Percentiles rank a stretch among this genome's conserved stretches.
Conservation (phyloP, 2,888 invertebrate species). For the Cheilosia pagana region DNA sequence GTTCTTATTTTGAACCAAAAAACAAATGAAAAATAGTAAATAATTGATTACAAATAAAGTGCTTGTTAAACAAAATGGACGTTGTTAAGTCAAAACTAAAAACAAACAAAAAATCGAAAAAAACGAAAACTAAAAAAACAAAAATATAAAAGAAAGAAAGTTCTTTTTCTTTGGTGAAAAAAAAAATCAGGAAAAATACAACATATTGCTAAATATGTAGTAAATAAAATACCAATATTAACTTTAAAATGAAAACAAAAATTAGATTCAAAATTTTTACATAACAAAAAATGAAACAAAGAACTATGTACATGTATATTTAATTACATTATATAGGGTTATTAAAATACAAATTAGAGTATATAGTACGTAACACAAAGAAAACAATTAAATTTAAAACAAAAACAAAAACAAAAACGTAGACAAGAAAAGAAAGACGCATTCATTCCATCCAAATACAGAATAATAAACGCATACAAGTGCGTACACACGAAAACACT, state of each 20-base stretch:
- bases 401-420: constrained; percentile 45
- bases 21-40: constrained; percentile 38
- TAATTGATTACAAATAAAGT: constrained; percentile 71
- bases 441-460: constrained; percentile 75
- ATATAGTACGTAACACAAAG: constrained; percentile 59
- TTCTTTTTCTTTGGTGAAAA: constrained; percentile 54
- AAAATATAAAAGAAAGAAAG: constrained; percentile 33
- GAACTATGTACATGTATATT: constrained; percentile 70
- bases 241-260: constrained; percentile 45
- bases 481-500: constrained; percentile 56
- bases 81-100: constrained; percentile 53
- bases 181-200: constrained; percentile 68
- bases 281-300: constrained; percentile 60
- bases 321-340: constrained; percentile 73
- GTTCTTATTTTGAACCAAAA: constrained; percentile 57
- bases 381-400: constrained; percentile 70
- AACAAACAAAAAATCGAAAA: constrained; percentile 50
- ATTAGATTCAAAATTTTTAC: constrained; percentile 74
- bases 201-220: constrained; percentile 53
- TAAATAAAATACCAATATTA: constrained; percentile 65
- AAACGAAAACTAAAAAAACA: constrained; percentile 47
- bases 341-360: constrained; percentile 71
- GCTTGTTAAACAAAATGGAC: constrained; percentile 61
- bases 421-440: constrained; percentile 65
- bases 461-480: constrained; percentile 70